These are phyloP conservation scores for Eurystomus gularis DNA, from an alignment of 2,113 vertebrate genomes.

Conservation along the genomic window DNA sequence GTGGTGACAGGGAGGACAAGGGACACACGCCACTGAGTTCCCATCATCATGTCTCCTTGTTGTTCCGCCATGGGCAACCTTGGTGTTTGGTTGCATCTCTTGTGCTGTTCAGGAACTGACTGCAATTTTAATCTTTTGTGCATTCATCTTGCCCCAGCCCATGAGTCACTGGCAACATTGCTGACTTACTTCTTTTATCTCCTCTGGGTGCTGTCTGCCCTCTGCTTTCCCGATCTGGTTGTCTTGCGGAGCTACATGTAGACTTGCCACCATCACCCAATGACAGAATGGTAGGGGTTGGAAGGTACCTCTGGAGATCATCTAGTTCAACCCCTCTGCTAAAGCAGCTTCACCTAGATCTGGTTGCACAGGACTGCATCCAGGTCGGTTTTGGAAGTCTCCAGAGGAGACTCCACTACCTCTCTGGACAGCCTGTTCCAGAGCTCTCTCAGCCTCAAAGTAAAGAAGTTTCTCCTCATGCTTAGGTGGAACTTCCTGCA, in stretches of 20 bases:
- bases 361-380: too few species aligned
- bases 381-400: too few species aligned
- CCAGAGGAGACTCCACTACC: too few species aligned
- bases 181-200: background rate
- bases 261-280: background rate
- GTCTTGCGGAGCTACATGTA: background rate
- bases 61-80: background rate
- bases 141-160: accelerated
- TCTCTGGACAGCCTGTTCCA: too few species aligned
- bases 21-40: background rate
- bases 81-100: background rate
- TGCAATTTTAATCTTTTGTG: background rate
- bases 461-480: too few species aligned
- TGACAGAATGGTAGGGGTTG: too few species aligned
- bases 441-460: too few species aligned
- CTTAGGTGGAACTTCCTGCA: too few species aligned
- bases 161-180: background rate
- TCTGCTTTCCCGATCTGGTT: background rate
- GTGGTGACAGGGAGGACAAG: accelerated
- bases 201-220: background rate
- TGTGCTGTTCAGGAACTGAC: background rate
- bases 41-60: background rate
- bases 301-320: too few species aligned
- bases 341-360: too few species aligned
- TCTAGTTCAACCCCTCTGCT: too few species aligned